Evolutionary conservation across 1,140 invertebrate genomes (phyloP).

Genomic region (Carposina sasakii): DNA sequence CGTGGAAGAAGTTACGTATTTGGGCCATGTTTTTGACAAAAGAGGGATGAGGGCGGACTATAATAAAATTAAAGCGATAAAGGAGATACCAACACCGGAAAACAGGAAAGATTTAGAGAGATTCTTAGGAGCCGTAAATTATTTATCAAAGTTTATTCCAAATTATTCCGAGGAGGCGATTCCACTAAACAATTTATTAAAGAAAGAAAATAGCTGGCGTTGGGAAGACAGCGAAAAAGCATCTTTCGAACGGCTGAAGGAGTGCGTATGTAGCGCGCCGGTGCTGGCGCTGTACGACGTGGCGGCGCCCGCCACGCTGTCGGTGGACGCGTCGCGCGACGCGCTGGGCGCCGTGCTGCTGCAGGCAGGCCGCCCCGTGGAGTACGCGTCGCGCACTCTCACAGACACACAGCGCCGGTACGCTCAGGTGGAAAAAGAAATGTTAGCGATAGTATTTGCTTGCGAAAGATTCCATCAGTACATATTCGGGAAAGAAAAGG

Average conservation of each 20-base stretch:
- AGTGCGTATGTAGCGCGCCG: background rate
- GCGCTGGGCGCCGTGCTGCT: slow-evolving; percentile 32
- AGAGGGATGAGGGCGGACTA: background rate
- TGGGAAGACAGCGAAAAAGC: slow-evolving; percentile 24
- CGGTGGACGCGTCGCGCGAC: slow-evolving; percentile 15
- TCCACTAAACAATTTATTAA: slow-evolving; percentile 29
- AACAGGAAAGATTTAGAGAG: slow-evolving; percentile 3
- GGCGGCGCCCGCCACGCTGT: slow-evolving; percentile 2
- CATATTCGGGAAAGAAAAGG: slow-evolving; percentile 15
- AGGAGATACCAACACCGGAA: slow-evolving; percentile 3
- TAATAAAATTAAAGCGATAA: slow-evolving; percentile 8
- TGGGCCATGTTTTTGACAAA: slow-evolving; percentile 10
- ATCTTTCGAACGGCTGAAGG: background rate
- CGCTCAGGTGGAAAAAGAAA: slow-evolving; percentile 47
- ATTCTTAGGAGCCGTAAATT: slow-evolving; percentile 38
- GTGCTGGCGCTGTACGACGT: slow-evolving; percentile 8
- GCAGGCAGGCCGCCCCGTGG: slow-evolving; percentile 28
- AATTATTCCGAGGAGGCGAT: slow-evolving; percentile 24
- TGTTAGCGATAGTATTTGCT: slow-evolving; percentile 33
- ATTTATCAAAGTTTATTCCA: slow-evolving; percentile 32
- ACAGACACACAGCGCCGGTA: slow-evolving; percentile 34
- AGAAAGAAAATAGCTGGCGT: slow-evolving; percentile 25
- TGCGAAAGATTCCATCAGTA: slow-evolving; percentile 30
- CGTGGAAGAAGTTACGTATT: slow-evolving; percentile 5
- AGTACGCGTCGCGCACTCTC: slow-evolving; percentile 38